phyloP scores from a whole-genome alignment of 2,113 vertebrate genomes.

The Apodemus speciosus region DNA sequence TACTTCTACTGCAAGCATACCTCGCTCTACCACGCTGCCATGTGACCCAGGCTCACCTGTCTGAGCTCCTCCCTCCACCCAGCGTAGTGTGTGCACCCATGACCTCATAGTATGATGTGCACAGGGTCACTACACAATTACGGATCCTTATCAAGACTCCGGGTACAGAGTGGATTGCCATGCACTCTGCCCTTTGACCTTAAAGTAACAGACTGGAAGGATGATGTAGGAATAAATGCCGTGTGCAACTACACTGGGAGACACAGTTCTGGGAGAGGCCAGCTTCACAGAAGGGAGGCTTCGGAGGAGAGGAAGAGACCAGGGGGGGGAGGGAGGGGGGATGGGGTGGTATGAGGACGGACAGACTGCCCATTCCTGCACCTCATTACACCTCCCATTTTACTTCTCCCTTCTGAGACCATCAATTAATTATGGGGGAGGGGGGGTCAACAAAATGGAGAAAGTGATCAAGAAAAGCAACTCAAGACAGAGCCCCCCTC shows the following conservation, averaged over 20 bases:
- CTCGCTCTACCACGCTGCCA: not conserved
- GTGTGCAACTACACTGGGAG: too few species aligned
- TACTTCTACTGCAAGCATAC: not conserved
- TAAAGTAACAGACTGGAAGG: not conserved
- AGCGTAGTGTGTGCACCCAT: not conserved
- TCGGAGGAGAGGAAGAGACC: not conserved
- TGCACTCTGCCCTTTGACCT: not conserved
- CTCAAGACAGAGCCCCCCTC: not conserved
- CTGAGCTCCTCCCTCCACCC: not conserved
- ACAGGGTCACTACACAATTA: too few species aligned
- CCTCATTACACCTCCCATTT: not conserved
- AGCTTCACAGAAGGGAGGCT: not conserved
- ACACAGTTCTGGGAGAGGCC: not conserved
- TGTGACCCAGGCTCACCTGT: not conserved
- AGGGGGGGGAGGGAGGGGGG: accelerated
- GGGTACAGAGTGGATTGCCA: not conserved
- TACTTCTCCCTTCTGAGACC: not conserved
- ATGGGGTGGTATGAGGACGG: not conserved
- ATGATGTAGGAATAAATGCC: not conserved
- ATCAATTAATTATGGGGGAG: not conserved
- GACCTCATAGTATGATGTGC: not conserved
- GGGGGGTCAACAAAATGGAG: not conserved
- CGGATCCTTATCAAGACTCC: not conserved
- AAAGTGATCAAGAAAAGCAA: not conserved
- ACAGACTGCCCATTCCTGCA: not conserved